Evolutionary conservation across 2,797 vertebrate genomes (phyloP), one percentile per base, ranked within the genome.

Genomic region (Spizella passerina): DNA sequence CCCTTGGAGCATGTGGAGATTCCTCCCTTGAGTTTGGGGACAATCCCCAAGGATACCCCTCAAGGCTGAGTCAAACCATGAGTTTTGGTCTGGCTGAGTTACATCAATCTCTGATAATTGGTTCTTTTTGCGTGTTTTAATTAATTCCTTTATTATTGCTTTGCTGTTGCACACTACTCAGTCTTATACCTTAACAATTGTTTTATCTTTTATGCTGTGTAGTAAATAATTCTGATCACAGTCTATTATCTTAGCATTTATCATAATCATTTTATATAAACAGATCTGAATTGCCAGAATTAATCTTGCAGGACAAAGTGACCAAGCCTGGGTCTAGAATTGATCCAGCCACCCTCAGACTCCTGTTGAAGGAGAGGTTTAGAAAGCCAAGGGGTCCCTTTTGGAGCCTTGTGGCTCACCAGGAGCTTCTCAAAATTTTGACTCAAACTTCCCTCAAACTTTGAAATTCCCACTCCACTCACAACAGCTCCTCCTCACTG

Each of bases 61-160:
- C 0, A 0, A 47, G 34, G 50, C 3, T 56, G 41, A 34, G 12
- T 13, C 8, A 30, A 47, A 63, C 49, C 19, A 20, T 8, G 57
- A 47, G 12, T 29, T 13, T 41, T 56, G 34, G 20, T 47, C 10
- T 7, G 30, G 30, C 6, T 41, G 30, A 34, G 24, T 83, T 41
- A 26, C 50, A 56, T 30, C 43, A 12, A 26, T 18, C 50, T 47
- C 34, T 56, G 13, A 21, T 14, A 30, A 24, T 17, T 30, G 24
- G 5, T 21, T 41, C 10, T 26, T 47, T 24, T 24, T 34, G 20
- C 41, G 41, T 21, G 4, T 7, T 82, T 34, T 41, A 56, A 56
- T 49, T 3, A 24, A 56, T 21, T 56, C 13, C 29, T 64, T 39
- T 32, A 39, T 16, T 47, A 50, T 22, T 38, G n/a, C 44, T 44